These are phyloP conservation scores for Euspilapteryx auroguttella DNA, from an alignment of 2,888 invertebrate genomes.

Conservation along the genomic window DNA sequence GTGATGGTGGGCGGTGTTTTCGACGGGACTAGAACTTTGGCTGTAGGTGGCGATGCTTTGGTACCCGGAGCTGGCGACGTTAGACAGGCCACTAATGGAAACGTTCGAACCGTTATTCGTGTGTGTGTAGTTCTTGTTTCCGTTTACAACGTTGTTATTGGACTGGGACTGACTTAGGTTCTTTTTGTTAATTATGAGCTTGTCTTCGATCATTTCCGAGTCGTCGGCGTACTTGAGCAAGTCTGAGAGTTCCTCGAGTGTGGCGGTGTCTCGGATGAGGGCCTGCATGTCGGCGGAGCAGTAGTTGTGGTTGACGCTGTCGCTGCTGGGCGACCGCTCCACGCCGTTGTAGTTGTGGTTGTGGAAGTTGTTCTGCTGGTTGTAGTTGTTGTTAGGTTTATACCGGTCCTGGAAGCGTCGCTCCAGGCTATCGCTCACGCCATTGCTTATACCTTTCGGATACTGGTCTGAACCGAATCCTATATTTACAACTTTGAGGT, in stretches of 20 bases:
- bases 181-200: conserved; percentile 51
- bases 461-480: conserved; percentile 62
- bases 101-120: conserved; percentile 75
- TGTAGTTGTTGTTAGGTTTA: conserved; percentile 37
- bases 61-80: conserved; percentile 83
- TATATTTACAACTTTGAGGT: conserved; percentile 64
- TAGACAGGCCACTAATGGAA: conserved; percentile 76
- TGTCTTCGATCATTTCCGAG: conserved; percentile 61
- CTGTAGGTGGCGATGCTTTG: conserved; percentile 88
- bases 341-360: conserved; percentile 40
- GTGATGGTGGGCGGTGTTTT: conserved; percentile 56
- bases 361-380: conserved; percentile 38
- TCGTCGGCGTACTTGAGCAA: conserved; percentile 75
- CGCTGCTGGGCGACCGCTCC: conserved; percentile 44
- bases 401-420: conserved; percentile 54
- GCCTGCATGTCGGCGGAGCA: conserved; percentile 44
- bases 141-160: conserved; percentile 35
- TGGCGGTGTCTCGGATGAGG: conserved; percentile 58
- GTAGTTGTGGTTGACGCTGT: conserved; percentile 48
- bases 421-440: conserved; percentile 42
- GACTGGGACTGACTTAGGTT: conserved; percentile 40
- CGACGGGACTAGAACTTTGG: conserved; percentile 84
- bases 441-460: conserved; percentile 56
- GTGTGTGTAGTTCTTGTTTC: conserved; percentile 32
- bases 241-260: conserved; percentile 73